Base-by-base conservation (phyloP, 1,140 invertebrate species). In the Brachionus paranguensis region DNA sequence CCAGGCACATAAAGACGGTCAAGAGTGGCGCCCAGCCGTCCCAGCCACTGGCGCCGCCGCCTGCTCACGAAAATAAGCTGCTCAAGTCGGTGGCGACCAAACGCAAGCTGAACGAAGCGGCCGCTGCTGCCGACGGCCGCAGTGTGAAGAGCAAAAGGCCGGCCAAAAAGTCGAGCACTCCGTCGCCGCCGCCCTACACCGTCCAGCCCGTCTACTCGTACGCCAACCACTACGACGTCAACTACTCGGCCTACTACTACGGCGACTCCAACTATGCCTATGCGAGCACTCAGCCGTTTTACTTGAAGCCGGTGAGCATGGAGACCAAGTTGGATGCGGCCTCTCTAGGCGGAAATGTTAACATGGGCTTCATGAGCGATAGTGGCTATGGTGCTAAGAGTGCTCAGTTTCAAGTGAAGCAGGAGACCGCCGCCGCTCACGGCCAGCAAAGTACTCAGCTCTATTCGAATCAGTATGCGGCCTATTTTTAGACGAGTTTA, bases 401-500 rank as follows among this genome's bases (percentile, higher is more conserved):
- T n/a, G 43, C 12, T 24, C 68, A 72, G 12, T 72, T 43, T 72
- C 33, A 72, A 72, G 20, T 72, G 10, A 72, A 72, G n/a, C 29
- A 41, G 6, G 68, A 72, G 37, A 11, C 41, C 8, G 7, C 37
- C 27, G 33, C 68, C 17, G 17, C 17, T 50, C 43, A 76, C 6
- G 11, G 47, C 4, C 72, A 76, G 20, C 43, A 76, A 27, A 50
- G 43, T 53, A 2, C 17, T 50, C 72, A 76, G 14, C 24, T 76
- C 24, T 76, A 76, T 50, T 8, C 72, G 43, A 76, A 24, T 29
- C 72, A 76, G 17, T 76, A 76, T 29, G 45, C 72, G 24, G 72
- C 72, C 53, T 76, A 76, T 50, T 76, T 76, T 76, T 76, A 50
- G 47, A 76, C 43, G 17, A 41, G 14, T 72, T 43, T 20, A 43